Evolutionary conservation across 2,888 invertebrate species (phyloP).

Genomic region (Coleophora flavipennella): DNA sequence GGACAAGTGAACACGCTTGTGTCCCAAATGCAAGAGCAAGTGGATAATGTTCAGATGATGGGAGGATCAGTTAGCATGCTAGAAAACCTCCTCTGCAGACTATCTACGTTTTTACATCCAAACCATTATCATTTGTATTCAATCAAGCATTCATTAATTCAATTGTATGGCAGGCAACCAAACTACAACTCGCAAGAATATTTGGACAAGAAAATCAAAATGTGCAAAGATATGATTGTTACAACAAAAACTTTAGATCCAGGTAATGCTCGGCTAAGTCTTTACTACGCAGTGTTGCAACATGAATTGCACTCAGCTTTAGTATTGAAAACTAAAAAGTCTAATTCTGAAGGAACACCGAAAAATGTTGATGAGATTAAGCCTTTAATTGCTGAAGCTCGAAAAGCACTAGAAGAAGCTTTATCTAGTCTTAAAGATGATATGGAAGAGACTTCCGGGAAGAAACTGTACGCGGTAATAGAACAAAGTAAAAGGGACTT

Average conservation of each 20-base stretch:
- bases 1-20: constrained; percentile 78
- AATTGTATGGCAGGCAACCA: constrained; percentile 81
- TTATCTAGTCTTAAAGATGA: constrained; percentile 64
- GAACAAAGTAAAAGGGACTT: constrained; percentile 60
- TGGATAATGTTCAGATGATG: constrained; percentile 76
- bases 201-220: constrained; percentile 75
- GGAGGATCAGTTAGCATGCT: constrained; percentile 74
- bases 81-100: constrained; percentile 76
- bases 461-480: constrained; percentile 63
- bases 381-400: constrained; percentile 54
- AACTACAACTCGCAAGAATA: constrained; percentile 75
- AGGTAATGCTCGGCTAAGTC: constrained; percentile 78
- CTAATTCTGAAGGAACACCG: constrained; percentile 34
- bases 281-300: constrained; percentile 84
- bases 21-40: constrained; percentile 83
- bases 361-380: constrained; percentile 48
- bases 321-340: constrained; percentile 59
- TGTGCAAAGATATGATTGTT: constrained; percentile 77
- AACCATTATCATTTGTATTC: constrained; percentile 89
- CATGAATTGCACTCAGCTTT: constrained; percentile 78
- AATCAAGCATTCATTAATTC: constrained; percentile 85
- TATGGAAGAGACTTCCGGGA: constrained; percentile 65
- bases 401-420: constrained; percentile 51
- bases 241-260: constrained; percentile 80
- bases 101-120: constrained; percentile 84